phyloP scores from a whole-genome alignment of 2,797 vertebrate species.

The Buceros bicornis region DNA sequence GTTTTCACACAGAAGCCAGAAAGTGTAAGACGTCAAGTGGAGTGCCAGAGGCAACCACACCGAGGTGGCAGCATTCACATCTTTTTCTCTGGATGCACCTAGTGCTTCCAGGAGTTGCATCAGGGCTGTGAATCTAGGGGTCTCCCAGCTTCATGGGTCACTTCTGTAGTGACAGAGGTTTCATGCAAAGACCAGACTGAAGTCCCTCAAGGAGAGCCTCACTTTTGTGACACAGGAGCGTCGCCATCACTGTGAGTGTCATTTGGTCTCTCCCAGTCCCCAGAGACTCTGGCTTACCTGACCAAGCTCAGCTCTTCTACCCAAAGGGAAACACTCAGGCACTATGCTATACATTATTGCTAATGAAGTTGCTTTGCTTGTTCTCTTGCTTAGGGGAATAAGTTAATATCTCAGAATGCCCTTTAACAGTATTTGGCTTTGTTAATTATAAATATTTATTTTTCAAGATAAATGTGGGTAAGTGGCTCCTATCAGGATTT shows the following conservation, averaged over 20 bases:
- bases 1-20: background rate
- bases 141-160: background rate
- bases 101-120: background rate
- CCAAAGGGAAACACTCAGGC: background rate
- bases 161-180: background rate
- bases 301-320: background rate
- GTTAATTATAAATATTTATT: conserved; percentile 63
- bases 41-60: background rate
- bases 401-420: conserved; percentile 31
- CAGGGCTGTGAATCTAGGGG: background rate
- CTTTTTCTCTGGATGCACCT: background rate
- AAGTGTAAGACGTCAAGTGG: background rate
- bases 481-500: background rate
- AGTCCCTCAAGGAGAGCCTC: background rate
- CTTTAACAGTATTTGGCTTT: conserved; percentile 39
- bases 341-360: background rate
- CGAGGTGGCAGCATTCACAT: fast-evolving
- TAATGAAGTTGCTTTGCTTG: conserved; percentile 62
- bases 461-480: conserved; percentile 1
- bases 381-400: conserved; percentile 19
- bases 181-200: background rate
- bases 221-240: background rate
- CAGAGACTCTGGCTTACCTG: background rate
- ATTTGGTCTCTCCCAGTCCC: background rate
- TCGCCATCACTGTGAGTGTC: background rate